Evolutionary conservation across 1,140 invertebrate species (phyloP).

Genomic region (Drosophila bifasciata): DNA sequence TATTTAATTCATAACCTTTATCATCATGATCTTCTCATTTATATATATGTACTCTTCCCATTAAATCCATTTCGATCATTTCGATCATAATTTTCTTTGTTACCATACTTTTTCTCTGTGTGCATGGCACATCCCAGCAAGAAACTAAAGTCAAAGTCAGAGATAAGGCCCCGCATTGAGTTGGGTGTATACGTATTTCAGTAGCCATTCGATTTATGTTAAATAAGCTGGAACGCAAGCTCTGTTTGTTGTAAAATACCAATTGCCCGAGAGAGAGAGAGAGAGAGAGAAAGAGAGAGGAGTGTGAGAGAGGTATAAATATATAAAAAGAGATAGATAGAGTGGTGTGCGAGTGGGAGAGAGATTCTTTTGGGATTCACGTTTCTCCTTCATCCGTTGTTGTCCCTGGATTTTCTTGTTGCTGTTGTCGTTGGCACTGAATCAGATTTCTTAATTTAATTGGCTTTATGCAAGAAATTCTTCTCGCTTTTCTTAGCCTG

Average conservation of each 20-base stretch:
- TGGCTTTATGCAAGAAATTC: constrained; percentile 81
- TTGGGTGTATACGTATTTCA: constrained; percentile 74
- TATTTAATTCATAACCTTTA: too few relatives aligned
- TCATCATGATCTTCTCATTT: neutral
- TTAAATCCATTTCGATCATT: too few relatives aligned
- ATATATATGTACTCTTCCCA: too few relatives aligned
- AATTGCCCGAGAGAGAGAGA: constrained; percentile 51
- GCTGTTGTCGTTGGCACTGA: constrained; percentile 57
- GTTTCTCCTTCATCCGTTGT: constrained; percentile 43
- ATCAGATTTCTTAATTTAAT: constrained; percentile 83
- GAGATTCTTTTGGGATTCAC: constrained; percentile 61
- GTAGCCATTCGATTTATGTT: constrained; percentile 82
- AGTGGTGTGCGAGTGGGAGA: constrained; percentile 5
- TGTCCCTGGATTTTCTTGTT: constrained; percentile 20
- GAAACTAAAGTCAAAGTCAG: constrained; percentile 31
- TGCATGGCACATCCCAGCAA: constrained; percentile 26
- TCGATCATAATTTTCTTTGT: neutral
- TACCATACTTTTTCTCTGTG: constrained; percentile 1
- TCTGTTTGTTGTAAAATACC: constrained; percentile 80
- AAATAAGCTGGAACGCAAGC: constrained; percentile 75
- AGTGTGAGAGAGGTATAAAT: neutral
- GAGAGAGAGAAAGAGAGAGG: neutral
- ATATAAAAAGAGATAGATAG: neutral
- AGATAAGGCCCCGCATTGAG: constrained; percentile 35
- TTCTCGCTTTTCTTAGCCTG: constrained; percentile 24